These are phyloP conservation scores for Sphaerophoria taeniata DNA, from an alignment of 2,888 invertebrate genomes.

Conservation along the genomic window DNA sequence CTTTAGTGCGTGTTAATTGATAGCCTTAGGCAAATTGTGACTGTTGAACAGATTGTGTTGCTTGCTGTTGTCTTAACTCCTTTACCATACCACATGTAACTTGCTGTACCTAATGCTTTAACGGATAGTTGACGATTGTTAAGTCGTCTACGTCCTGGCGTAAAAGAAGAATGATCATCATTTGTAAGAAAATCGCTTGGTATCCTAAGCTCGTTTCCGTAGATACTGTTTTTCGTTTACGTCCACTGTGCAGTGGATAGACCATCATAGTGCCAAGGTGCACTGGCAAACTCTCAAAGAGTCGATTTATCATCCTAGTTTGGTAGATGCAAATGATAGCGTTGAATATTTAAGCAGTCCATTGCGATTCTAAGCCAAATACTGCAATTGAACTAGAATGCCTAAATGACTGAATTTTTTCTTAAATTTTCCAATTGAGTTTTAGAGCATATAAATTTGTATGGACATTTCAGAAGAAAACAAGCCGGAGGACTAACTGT, in stretches of 20 bases:
- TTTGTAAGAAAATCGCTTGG: slow-evolving; percentile 17
- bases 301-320: slow-evolving; percentile 69
- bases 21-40: slow-evolving; percentile 68
- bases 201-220: not conserved
- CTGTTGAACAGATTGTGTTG: slow-evolving; percentile 61
- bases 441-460: too few relatives aligned
- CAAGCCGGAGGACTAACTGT: too few relatives aligned
- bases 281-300: slow-evolving; percentile 70
- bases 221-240: slow-evolving; percentile 57
- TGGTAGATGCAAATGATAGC: slow-evolving; percentile 74
- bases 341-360: slow-evolving; percentile 53
- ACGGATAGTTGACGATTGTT: slow-evolving; percentile 56
- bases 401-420: slow-evolving; percentile 56
- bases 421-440: too few relatives aligned
- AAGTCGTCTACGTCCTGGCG: slow-evolving; percentile 45
- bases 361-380: too few relatives aligned
- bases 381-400: not conserved
- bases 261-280: slow-evolving; percentile 41
- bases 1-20: slow-evolving; percentile 69
- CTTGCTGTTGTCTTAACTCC: slow-evolving; percentile 67
- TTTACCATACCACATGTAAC: slow-evolving; percentile 52
- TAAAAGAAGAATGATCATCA: slow-evolving; percentile 63
- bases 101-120: slow-evolving; percentile 71
- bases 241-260: not conserved
- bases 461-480: too few relatives aligned